Percentiles rank a stretch among this genome's conserved stretches.
Conservation (phyloP, 2,113 vertebrate species). For the Oreochromis tanganicae region DNA sequence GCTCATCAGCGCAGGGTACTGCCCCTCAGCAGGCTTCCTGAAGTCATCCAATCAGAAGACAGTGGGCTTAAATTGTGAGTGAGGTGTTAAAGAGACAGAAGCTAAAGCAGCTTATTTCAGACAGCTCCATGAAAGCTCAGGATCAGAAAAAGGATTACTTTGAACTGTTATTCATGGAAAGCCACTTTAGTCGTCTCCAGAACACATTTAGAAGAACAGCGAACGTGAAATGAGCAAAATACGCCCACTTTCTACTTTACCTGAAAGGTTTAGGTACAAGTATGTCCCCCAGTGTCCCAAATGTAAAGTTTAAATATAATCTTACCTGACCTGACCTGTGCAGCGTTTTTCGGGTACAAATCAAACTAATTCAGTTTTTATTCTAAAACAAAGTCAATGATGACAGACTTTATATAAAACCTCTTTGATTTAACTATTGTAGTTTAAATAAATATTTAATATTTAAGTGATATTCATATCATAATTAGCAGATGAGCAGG, state of each 20-base stretch:
- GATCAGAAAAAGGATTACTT: background rate
- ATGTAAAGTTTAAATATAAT: background rate
- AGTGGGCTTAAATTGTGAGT: background rate
- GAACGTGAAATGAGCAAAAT: accelerated
- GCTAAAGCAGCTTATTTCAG: background rate
- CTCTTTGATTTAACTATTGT: background rate
- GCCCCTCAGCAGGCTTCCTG: background rate
- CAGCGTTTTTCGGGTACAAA: background rate
- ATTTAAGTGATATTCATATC: background rate
- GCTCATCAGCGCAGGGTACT: background rate
- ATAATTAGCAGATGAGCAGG: background rate
- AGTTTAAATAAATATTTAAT: background rate
- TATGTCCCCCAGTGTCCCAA: background rate
- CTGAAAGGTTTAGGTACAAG: background rate
- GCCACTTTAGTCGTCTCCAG: background rate
- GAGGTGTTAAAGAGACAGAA: background rate
- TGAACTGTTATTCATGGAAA: background rate
- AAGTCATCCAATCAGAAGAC: background rate
- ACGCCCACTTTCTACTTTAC: background rate
- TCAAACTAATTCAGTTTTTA: background rate
- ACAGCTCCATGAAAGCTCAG: background rate
- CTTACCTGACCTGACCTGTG: background rate
- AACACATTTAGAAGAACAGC: background rate
- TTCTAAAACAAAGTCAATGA: background rate
- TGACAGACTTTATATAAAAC: background rate